phyloP scores from a whole-genome alignment of 2,888 invertebrate genomes.

The Drosophila subquinaria region DNA sequence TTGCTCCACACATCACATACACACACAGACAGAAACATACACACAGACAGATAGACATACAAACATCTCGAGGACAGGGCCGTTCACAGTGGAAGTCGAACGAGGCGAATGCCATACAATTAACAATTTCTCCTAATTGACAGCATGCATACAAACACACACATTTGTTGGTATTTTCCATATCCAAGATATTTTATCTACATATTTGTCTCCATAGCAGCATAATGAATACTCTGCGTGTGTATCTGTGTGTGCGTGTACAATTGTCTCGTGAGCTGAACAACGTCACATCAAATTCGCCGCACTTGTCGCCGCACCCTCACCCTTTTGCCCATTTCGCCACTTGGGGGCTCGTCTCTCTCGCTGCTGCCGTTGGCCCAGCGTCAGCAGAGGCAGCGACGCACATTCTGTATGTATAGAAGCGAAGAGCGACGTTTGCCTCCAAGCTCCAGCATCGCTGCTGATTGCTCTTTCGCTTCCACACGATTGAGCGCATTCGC shows the following conservation, averaged over 20 bases:
- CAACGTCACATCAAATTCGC: constrained; percentile 46
- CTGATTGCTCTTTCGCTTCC: constrained; percentile 35
- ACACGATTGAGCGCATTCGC: constrained; percentile 13
- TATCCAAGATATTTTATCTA: constrained; percentile 27
- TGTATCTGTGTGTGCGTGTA: constrained; percentile 30
- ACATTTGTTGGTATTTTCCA: not conserved
- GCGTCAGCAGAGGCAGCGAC: constrained; percentile 45
- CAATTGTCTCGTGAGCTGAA: constrained; percentile 22
- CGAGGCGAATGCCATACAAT: constrained; percentile 49
- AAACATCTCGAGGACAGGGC: constrained; percentile 60
- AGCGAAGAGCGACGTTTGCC: constrained; percentile 45
- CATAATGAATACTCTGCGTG: constrained; percentile 53
- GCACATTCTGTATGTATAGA: constrained; percentile 31
- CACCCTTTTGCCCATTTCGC: constrained; percentile 51
- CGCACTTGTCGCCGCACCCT: constrained; percentile 33
- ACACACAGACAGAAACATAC: constrained; percentile 21
- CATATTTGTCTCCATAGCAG: constrained; percentile 21
- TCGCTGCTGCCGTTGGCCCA: constrained; percentile 31
- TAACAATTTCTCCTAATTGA: constrained; percentile 69
- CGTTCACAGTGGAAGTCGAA: constrained; percentile 35
- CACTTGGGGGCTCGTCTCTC: constrained; percentile 73
- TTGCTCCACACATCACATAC: constrained; percentile 43
- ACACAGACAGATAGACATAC: constrained; percentile 22
- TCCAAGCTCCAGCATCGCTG: constrained; percentile 36
- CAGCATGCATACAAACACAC: constrained; percentile 15